phyloP scores from a whole-genome alignment of 2,888 invertebrate species.

The Pemphredon lugubris region DNA sequence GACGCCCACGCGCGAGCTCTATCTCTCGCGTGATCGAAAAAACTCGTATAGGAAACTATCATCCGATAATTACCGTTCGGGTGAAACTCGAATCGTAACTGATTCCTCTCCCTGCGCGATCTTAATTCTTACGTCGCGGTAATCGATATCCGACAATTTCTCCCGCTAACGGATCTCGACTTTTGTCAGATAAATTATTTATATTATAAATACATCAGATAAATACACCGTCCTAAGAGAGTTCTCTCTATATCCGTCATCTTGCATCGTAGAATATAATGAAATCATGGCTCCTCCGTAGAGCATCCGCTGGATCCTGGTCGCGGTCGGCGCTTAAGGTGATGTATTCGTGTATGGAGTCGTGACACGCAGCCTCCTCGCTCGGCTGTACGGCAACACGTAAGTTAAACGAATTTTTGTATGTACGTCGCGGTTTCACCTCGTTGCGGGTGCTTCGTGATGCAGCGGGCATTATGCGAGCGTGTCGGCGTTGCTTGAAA shows the following conservation, averaged over 20 bases:
- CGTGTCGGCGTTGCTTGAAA: constrained; percentile 13
- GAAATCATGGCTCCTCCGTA: background rate
- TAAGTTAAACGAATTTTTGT: constrained; percentile 28
- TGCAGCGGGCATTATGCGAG: constrained; percentile 14
- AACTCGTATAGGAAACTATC: constrained; percentile 21
- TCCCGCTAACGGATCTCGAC: background rate
- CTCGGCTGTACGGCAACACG: constrained; percentile 25
- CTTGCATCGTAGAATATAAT: no score
- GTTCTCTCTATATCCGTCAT: no score
- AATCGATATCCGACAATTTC: background rate
- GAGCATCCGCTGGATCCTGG: constrained; percentile 1
- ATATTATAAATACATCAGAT: no score
- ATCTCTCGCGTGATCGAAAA: constrained; percentile 38
- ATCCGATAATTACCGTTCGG: constrained; percentile 26
- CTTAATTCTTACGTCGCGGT: background rate
- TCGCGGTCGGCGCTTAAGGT: constrained; percentile 14
- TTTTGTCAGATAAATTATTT: no score
- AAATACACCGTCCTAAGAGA: no score
- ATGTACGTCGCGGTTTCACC: background rate
- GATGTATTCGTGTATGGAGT: constrained; percentile 26
- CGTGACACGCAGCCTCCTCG: constrained; percentile 23
- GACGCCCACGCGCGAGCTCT: constrained; percentile 50
- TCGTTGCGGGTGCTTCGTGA: constrained; percentile 14
- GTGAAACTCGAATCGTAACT: constrained; percentile 24
- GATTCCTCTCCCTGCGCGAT: constrained; percentile 7